These are phyloP conservation scores for Branchipolynoe longqiensis DNA, from an alignment of 2,888 invertebrate genomes.

Conservation along the genomic window DNA sequence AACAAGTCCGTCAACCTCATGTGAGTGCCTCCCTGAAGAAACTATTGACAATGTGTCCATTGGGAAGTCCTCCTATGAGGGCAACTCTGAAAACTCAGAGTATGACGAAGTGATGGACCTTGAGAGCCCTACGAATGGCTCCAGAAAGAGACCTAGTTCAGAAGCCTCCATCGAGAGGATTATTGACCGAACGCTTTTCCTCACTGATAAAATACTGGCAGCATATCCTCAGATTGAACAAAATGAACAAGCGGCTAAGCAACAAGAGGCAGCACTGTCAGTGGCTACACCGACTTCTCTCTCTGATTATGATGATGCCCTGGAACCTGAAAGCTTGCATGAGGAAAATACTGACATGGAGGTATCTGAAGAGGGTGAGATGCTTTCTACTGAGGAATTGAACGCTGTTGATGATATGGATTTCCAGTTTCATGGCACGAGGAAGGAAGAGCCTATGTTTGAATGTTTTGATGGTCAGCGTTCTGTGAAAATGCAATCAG, in stretches of 20 bases:
- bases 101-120: slow-evolving; percentile 10
- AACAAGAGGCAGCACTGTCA: neutral
- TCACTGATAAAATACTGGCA: slow-evolving; percentile 44
- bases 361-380: neutral
- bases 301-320: slow-evolving; percentile 23
- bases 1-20: slow-evolving; percentile 23
- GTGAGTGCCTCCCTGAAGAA: slow-evolving; percentile 47
- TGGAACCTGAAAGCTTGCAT: neutral
- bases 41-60: slow-evolving; percentile 14
- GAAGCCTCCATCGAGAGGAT: slow-evolving; percentile 39
- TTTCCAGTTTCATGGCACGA: slow-evolving; percentile 23
- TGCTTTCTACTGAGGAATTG: neutral
- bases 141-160: neutral
- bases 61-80: slow-evolving; percentile 35
- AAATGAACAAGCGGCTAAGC: neutral
- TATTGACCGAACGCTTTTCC: slow-evolving; percentile 19
- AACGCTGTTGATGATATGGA: neutral
- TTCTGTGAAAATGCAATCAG: slow-evolving; percentile 9
- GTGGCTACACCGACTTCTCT: slow-evolving; percentile 43
- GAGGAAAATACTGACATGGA: slow-evolving; percentile 4
- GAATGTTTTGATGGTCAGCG: slow-evolving; percentile 40
- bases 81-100: slow-evolving; percentile 18
- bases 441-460: neutral
- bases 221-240: slow-evolving; percentile 28
- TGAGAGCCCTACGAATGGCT: slow-evolving; percentile 17